A percentile compares a stretch with the other conserved stretches of the same genome.
Conservation (phyloP, 1,140 invertebrate species). For the Parapsyche elsis region DNA sequence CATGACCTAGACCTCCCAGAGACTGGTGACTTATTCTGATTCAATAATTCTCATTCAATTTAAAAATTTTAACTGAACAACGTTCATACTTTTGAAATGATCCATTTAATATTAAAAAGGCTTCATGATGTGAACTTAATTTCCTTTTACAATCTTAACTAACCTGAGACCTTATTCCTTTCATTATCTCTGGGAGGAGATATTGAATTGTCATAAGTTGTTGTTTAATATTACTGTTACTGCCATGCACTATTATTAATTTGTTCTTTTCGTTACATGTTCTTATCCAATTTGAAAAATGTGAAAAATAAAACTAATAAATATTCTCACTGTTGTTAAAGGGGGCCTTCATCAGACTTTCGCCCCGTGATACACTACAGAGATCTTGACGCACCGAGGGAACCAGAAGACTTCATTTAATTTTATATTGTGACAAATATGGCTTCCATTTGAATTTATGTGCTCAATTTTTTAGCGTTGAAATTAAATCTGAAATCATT, state of each 20-base stretch:
- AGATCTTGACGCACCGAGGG: constrained; percentile 90
- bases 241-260: not conserved
- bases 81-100: no score
- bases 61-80: no score
- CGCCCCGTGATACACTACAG: constrained; percentile 90
- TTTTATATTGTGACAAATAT: not conserved
- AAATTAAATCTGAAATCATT: not conserved
- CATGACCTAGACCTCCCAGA: constrained; percentile 87
- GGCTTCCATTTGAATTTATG: constrained; percentile 10
- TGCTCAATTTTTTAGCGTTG: constrained; percentile 25
- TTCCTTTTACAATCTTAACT: not conserved
- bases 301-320: no score
- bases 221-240: not conserved
- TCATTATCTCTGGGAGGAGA: constrained; percentile 39
- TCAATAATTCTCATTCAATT: no score
- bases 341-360: constrained; percentile 79
- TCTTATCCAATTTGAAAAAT: no score
- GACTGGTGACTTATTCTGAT: constrained; percentile 70
- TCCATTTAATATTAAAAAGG: no score
- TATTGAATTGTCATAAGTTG: no score
- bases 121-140: not conserved
- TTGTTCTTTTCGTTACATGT: no score
- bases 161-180: constrained; percentile 26
- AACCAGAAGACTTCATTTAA: constrained; percentile 86
- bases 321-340: constrained; percentile 66